These are phyloP conservation scores for Brachyrhaphis roseni DNA, from an alignment of 2,797 vertebrate genomes.

Conservation along the genomic window DNA sequence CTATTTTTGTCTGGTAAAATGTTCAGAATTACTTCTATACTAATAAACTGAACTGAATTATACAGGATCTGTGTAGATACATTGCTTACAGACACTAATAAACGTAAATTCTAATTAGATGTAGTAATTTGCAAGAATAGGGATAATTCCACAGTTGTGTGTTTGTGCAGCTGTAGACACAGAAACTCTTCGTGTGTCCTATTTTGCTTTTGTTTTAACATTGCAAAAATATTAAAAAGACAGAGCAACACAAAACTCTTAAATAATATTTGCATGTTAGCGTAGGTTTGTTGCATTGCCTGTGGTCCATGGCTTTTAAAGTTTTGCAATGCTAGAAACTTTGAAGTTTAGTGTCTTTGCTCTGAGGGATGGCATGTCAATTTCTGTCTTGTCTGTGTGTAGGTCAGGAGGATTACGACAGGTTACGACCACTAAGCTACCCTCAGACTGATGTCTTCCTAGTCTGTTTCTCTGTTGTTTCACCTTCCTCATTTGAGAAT, in stretches of 20 bases:
- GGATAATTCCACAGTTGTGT: background rate
- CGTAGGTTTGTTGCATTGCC: background rate
- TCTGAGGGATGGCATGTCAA: background rate
- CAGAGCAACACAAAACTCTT: background rate
- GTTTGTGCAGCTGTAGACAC: background rate
- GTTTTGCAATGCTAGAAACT: background rate
- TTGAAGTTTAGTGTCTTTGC: background rate
- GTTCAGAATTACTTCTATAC: background rate
- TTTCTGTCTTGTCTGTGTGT: constrained; percentile 7
- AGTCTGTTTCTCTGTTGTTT: constrained; percentile 86
- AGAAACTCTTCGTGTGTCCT: background rate
- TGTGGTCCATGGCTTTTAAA: background rate
- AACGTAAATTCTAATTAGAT: background rate
- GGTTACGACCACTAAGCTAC: constrained; percentile 84
- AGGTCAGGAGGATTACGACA: constrained; percentile 86
- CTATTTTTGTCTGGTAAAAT: background rate
- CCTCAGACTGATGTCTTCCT: constrained; percentile 86
- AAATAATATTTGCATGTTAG: background rate
- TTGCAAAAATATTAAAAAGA: background rate
- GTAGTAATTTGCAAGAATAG: background rate
- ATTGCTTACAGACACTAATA: background rate
- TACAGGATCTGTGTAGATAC: background rate
- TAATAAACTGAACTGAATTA: background rate
- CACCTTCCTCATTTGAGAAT: constrained; percentile 85
- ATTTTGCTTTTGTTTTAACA: background rate